Evolutionary conservation across 2,888 invertebrate genomes (phyloP), one percentile per base, ranked within the genome.

Genomic region (Sinhomidia bicolor): DNA sequence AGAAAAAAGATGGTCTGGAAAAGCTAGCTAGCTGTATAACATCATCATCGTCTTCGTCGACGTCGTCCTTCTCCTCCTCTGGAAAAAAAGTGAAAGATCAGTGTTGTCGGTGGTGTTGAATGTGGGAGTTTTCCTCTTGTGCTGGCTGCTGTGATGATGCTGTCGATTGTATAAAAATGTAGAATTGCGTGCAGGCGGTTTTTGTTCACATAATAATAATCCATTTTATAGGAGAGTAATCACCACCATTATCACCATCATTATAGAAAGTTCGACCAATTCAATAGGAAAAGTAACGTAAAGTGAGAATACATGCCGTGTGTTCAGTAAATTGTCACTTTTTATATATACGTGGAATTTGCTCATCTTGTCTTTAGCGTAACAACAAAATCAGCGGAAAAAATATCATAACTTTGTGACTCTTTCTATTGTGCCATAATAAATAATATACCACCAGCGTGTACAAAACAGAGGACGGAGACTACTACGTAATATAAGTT

Each of bases 1-100:
- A 78, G 78, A 78, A 78, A 74, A 78, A 36, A 78, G 78, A 85
- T 68, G 54, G 17, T 17, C 32, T 85, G 78, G 54, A 68, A 76
- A 78, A 78, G 57, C 74, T 74, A 47, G 78, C 26, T 20, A 29
- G n/a, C n/a, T n/a, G n/a, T n/a, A n/a, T n/a, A n/a, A n/a, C n/a
- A n/a, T n/a, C n/a, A n/a, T n/a, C n/a, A n/a, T n/a, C n/a, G n/a
- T n/a, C n/a, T n/a, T n/a, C n/a, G n/a, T n/a, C n/a, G n/a, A n/a
- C n/a, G n/a, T n/a, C n/a, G n/a, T n/a, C n/a, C n/a, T n/a, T n/a
- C n/a, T n/a, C n/a, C n/a, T 78, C 32, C 20, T 54, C 78, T 78
- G 78, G 78, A 57, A 71, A 57, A 71, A 71, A 23, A 51, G 82
- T 47, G 68, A 17, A 68, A 82, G 65, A 68, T 62, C 65, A 68